phyloP scores from a whole-genome alignment of 2,888 invertebrate genomes.

The Clepsis dumicolana region DNA sequence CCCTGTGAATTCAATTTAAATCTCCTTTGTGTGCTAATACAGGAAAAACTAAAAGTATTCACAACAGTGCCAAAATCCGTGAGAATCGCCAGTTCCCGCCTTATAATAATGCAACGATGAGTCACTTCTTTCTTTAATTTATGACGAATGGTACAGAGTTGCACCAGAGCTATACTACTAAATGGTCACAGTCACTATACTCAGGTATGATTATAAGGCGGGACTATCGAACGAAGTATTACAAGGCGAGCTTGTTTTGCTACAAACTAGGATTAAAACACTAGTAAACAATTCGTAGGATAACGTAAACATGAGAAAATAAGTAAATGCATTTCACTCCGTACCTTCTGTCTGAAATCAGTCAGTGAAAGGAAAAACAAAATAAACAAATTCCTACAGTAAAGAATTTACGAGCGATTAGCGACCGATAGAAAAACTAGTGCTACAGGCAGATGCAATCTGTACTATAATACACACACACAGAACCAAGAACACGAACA shows the following conservation, averaged over 20 bases:
- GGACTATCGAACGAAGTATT: slow-evolving; percentile 67
- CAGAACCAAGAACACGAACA: too few relatives aligned
- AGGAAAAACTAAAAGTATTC: slow-evolving; percentile 7
- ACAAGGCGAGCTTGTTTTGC: slow-evolving; percentile 56
- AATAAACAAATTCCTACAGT: slow-evolving; percentile 37
- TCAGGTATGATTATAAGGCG: slow-evolving; percentile 46
- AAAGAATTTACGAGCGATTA: slow-evolving; percentile 14
- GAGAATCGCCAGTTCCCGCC: slow-evolving; percentile 35
- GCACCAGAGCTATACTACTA: slow-evolving; percentile 43
- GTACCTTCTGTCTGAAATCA: slow-evolving; percentile 23
- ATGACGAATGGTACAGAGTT: slow-evolving; percentile 46
- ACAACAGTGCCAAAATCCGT: slow-evolving; percentile 30
- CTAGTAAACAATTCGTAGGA: slow-evolving; percentile 6
- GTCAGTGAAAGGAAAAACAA: slow-evolving; percentile 26
- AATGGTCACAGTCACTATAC: slow-evolving; percentile 33
- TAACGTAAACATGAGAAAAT: neutral
- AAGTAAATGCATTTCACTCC: neutral
- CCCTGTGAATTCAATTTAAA: neutral
- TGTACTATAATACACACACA: too few relatives aligned
- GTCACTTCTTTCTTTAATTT: slow-evolving; percentile 44
- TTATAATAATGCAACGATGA: slow-evolving; percentile 53
- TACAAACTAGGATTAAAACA: slow-evolving; percentile 33
- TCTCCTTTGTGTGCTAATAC: slow-evolving; percentile 9
- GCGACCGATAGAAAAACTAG: neutral
- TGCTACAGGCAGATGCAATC: neutral